Evolutionary conservation across 2,113 vertebrate genomes (phyloP).

Genomic region (Trinectes maculatus): DNA sequence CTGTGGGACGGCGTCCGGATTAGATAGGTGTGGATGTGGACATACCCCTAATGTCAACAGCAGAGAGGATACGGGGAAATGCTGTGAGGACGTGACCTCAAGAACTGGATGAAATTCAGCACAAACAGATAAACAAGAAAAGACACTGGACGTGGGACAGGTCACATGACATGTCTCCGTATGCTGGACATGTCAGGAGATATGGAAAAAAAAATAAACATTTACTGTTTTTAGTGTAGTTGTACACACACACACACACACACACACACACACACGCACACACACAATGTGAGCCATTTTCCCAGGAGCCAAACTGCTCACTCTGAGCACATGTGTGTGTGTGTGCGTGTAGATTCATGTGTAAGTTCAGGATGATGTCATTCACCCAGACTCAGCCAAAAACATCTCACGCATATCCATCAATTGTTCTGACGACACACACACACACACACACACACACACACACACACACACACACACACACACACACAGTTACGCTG

Average conservation of each 20-base stretch:
- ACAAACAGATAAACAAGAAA: constrained; percentile 12
- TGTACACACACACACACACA: neutral
- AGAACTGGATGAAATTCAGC: constrained; percentile 38
- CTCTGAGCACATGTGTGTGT: constrained; percentile 27
- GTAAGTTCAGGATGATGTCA: constrained; percentile 69
- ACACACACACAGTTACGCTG: constrained; percentile 5
- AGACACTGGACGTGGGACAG: no score
- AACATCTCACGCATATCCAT: constrained; percentile 77
- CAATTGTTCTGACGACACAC: constrained; percentile 71
- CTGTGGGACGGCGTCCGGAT: constrained; percentile 35
- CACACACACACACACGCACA: neutral
- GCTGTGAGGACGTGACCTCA: constrained; percentile 50
- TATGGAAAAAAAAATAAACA: neutral
- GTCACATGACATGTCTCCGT: no score
- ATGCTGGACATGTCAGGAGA: neutral
- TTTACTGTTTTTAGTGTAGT: neutral
- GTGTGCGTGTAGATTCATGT: neutral
- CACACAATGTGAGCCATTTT: constrained; percentile 26
- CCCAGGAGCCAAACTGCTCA: constrained; percentile 45
- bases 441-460: constrained; percentile 44
- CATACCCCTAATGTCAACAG: constrained; percentile 64
- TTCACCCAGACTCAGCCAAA: constrained; percentile 66
- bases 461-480: constrained; percentile 10
- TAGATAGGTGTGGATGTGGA: constrained; percentile 59
- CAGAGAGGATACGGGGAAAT: constrained; percentile 30